phyloP scores from a whole-genome alignment of 30 jellyfish, hydroid and myxozoan species.

The Chrysaora quinquecirrha region DNA sequence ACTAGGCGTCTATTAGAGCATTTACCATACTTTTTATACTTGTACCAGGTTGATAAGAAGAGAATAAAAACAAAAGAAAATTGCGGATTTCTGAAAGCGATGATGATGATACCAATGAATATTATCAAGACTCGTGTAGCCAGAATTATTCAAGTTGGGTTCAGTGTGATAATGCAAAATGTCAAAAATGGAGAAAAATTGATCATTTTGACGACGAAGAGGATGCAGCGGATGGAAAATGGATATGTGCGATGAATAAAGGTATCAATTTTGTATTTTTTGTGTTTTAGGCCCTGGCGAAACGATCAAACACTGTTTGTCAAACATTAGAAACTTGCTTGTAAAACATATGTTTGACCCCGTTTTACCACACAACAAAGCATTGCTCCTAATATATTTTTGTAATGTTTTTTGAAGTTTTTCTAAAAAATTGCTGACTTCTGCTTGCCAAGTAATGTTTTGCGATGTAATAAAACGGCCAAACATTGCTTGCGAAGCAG shows the following conservation, averaged over 20 bases:
- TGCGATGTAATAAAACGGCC: too few relatives aligned
- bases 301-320: too few relatives aligned
- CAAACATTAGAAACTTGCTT: too few relatives aligned
- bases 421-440: too few relatives aligned
- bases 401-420: too few relatives aligned
- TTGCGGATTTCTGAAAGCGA: neutral
- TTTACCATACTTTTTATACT: too few relatives aligned
- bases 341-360: neutral
- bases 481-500: too few relatives aligned
- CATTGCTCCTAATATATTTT: too few relatives aligned
- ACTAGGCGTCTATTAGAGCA: too few relatives aligned
- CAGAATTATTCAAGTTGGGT: conserved; percentile 63
- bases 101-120: neutral
- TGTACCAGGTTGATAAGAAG: too few relatives aligned
- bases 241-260: conserved; percentile 89
- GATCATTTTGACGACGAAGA: conserved; percentile 40
- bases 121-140: neutral
- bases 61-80: neutral
- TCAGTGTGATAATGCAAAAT: conserved; percentile 87
- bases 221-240: conserved; percentile 35
- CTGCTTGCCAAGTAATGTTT: too few relatives aligned
- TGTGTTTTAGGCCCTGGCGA: neutral
- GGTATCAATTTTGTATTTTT: conserved; percentile 28
- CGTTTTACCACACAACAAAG: too few relatives aligned
- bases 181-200: conserved; percentile 94